A percentile compares a stretch with the other conserved stretches of the same genome.
phyloP scores from a whole-genome alignment of 2,113 vertebrate genomes.

The Vimba vimba region DNA sequence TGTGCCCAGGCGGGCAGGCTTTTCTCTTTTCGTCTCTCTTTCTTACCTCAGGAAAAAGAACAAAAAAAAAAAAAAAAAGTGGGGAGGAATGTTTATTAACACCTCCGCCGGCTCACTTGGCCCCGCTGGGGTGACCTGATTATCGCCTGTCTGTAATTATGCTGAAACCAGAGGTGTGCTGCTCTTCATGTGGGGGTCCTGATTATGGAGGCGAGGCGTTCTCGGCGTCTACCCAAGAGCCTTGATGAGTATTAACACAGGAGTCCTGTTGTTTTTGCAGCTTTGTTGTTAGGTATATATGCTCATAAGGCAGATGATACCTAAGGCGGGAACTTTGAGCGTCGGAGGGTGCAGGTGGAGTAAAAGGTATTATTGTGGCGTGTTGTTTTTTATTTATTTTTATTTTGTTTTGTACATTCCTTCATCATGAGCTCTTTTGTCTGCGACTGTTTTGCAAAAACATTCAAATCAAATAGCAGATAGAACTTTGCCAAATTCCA shows the following conservation, averaged over 20 bases:
- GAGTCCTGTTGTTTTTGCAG: conserved; percentile 45
- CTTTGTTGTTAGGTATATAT: conserved; percentile 56
- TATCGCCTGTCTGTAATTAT: conserved; percentile 80
- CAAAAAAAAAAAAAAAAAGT: conserved; percentile 66
- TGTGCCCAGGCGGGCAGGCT: conserved; percentile 23
- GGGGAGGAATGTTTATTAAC: conserved; percentile 79
- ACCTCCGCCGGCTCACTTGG: conserved; percentile 72
- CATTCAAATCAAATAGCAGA: conserved; percentile 74
- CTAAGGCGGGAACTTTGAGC: conserved; percentile 44
- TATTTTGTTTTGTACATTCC: conserved; percentile 70
- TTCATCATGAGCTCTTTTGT: conserved; percentile 72
- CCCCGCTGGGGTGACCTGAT: conserved; percentile 80
- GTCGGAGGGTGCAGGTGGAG: conserved; percentile 54
- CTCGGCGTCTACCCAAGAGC: conserved; percentile 62
- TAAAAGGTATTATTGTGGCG: conserved; percentile 67
- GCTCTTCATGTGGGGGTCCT: conserved; percentile 73
- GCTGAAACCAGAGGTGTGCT: conserved; percentile 75
- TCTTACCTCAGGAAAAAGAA: conserved; percentile 77
- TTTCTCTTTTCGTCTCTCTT: conserved; percentile 55
- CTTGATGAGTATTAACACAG: conserved; percentile 53
- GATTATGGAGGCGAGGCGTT: conserved; percentile 67
- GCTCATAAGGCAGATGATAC: conserved; percentile 45
- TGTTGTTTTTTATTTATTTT: conserved; percentile 64
- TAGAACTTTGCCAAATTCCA: conserved; percentile 61
- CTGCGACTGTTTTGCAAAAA: conserved; percentile 69